Base-by-base conservation (phyloP, 30 jellyfish, hydroid and myxozoan species). In the Hydractinia echinata region DNA sequence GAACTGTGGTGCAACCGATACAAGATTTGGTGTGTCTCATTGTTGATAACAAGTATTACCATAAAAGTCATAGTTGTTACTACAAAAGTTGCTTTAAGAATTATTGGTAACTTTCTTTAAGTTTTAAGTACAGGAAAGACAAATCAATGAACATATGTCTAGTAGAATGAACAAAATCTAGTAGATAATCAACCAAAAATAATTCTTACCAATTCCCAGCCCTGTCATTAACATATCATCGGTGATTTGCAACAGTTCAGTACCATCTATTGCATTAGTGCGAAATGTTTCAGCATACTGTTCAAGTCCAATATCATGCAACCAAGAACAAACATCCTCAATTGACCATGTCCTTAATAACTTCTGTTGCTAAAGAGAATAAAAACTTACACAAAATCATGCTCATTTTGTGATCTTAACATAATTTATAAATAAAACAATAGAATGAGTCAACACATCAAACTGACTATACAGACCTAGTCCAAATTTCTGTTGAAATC, bases 191-290 rank as follows among this genome's bases (percentile, higher is more conserved):
- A 2, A 30, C 44, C 44, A 30, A 30, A 30, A 30, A 6, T 13
- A 20, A 15, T 67, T 10, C 83, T 15, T 76, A 90, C 97, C 97
- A 13, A 90, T 83, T 61, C 94, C 85, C 4, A 90, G 82, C 56
- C 85, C 95, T 11, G 82, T 89, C 1, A 88, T 54, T 4, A 90
- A 77, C 48, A 77, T 76, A 51, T 76, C 68, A 81, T 83, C 84
- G 53, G 78, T 89, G 0, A 90, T 30, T 66, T 81, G 87, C 11
- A 81, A 77, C 73, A 90, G 83, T 62, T 90, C 97, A 4, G 67
- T 73, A 5, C 97, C 97, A 90, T 90, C 95, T 51, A 90, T 83
- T 10, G 82, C 96, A 82, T 90, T 90, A 14, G 78, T 49, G 16
- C 94, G 77, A 84, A 90, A 90, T 5, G 53, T 13, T 52, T 90